phyloP scores from a whole-genome alignment of 2,113 vertebrate genomes.

The Sialia sialis region DNA sequence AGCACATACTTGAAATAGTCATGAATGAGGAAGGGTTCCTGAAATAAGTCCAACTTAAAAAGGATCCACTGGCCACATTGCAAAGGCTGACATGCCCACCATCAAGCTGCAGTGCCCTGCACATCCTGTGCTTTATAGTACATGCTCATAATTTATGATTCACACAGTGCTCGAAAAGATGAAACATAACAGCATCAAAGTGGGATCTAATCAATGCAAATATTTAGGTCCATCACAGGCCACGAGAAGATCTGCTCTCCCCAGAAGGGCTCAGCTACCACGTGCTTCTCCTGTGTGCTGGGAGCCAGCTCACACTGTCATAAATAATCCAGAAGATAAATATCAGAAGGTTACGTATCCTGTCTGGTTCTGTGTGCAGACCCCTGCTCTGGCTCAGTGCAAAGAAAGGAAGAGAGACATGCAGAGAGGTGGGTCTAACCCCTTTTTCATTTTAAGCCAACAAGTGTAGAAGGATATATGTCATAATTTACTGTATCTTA shows the following conservation, averaged over 20 bases:
- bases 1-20: neutral
- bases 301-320: neutral
- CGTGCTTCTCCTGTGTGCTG: rapidly evolving
- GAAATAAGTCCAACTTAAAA: neutral
- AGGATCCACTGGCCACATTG: neutral
- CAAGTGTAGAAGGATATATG: neutral
- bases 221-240: neutral
- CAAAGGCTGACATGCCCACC: neutral
- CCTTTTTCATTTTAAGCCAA: neutral
- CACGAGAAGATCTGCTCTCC: rapidly evolving
- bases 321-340: neutral
- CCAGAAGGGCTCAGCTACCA: neutral
- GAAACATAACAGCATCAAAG: neutral
- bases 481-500: neutral
- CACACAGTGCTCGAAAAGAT: neutral
- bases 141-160: neutral
- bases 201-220: neutral
- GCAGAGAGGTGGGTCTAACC: neutral
- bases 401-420: neutral
- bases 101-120: neutral
- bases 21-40: neutral
- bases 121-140: neutral
- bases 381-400: neutral
- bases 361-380: neutral
- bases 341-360: neutral